Conservation (phyloP, 2,113 vertebrate species). For the Macquaria australasica region DNA sequence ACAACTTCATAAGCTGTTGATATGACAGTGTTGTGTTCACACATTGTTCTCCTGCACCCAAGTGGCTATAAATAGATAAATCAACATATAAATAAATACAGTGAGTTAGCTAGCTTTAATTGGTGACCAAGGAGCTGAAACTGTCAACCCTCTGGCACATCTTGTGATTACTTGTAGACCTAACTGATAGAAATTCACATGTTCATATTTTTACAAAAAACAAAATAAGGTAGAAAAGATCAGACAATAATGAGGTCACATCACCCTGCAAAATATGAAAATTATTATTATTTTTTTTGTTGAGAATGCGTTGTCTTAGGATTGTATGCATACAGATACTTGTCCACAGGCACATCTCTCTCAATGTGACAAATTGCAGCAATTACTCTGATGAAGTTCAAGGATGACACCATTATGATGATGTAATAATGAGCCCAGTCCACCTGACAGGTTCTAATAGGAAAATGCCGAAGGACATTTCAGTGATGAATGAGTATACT, state of each 20-base stretch:
- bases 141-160: background rate
- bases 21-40: background rate
- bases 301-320: background rate
- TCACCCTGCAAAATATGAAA: no score
- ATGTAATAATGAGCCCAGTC: constrained; percentile 78
- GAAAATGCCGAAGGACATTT: constrained; percentile 74
- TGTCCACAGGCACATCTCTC: constrained; percentile 60
- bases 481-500: constrained; percentile 71
- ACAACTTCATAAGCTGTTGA: background rate
- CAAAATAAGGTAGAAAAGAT: background rate
- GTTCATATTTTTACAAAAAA: background rate
- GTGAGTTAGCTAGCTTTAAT: background rate
- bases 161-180: background rate
- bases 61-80: background rate
- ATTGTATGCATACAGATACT: background rate
- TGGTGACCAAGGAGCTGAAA: background rate
- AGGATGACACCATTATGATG: constrained; percentile 83
- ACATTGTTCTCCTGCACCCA: background rate
- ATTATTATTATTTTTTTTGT: no score
- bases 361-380: constrained; percentile 78
- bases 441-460: constrained; percentile 79
- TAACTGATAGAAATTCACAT: background rate
- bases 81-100: background rate
- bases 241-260: background rate
- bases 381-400: constrained; percentile 86